Evolutionary conservation across 35 echinoderm and acorn worm species (phyloP).

Genomic region (Apostichopus californicus): DNA sequence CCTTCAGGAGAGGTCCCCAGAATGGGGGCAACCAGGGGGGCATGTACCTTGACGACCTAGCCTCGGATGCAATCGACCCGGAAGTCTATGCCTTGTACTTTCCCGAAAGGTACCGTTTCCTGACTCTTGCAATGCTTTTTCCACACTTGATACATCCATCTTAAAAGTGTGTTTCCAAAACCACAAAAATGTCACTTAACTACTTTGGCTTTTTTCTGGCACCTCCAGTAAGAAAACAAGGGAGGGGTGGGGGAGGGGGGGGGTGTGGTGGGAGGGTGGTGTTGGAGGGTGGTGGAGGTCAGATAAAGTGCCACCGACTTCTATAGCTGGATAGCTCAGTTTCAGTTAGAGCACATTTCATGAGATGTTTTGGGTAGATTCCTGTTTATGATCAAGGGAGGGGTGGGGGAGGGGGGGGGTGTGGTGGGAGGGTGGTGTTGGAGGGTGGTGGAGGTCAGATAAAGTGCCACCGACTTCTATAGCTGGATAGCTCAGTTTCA

Average conservation of each 20-base stretch:
- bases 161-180: no score
- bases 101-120: conserved; percentile 60
- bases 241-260: background rate
- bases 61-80: conserved; percentile 87
- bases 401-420: no score
- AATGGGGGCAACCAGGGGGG: conserved; percentile 68
- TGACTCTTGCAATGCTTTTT: no score
- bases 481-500: background rate
- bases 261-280: no score
- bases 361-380: no score
- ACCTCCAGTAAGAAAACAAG: no score
- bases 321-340: background rate
- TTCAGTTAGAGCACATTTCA: no score
- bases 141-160: no score
- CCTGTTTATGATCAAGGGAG: no score
- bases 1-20: conserved; percentile 66
- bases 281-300: background rate
- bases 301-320: background rate
- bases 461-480: background rate
- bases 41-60: conserved; percentile 93
- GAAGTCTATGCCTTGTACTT: conserved; percentile 96
- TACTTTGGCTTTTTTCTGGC: no score
- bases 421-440: no score
- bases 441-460: background rate
- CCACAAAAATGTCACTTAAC: no score